Conservation (phyloP, 2,113 vertebrate genomes). For the Rhodinocichla rosea region DNA sequence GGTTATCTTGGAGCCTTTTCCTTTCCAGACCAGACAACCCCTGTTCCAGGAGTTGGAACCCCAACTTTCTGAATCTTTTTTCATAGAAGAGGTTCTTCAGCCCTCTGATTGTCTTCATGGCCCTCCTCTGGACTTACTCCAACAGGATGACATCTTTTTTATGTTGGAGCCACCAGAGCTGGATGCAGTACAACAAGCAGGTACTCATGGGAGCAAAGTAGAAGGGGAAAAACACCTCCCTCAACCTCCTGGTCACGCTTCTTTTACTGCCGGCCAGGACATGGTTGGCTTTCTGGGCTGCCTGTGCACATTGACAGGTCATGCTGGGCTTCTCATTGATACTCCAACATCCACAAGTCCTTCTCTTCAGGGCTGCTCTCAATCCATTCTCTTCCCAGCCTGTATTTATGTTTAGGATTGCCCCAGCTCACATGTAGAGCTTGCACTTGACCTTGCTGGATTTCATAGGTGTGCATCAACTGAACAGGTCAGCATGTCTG, state of each 20-base stretch:
- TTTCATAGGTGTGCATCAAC: background rate
- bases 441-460: background rate
- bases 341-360: background rate
- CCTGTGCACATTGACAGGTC: too few species aligned
- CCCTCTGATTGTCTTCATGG: background rate
- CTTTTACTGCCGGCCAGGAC: background rate
- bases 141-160: background rate
- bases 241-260: background rate
- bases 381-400: background rate
- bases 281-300: background rate
- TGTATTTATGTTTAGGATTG: background rate
- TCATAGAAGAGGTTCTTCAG: background rate
- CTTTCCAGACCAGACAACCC: too few species aligned
- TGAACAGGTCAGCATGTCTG: background rate
- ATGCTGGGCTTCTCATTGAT: rapidly evolving
- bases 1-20: background rate
- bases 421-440: background rate
- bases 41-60: too few species aligned
- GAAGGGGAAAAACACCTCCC: background rate
- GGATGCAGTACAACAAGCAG: background rate
- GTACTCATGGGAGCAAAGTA: background rate
- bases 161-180: background rate
- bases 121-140: background rate
- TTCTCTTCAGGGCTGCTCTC: background rate
- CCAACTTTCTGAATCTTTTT: background rate